Evolutionary conservation across 1,140 invertebrate species (phyloP).

Genomic region (Anoplophora glabripennis): DNA sequence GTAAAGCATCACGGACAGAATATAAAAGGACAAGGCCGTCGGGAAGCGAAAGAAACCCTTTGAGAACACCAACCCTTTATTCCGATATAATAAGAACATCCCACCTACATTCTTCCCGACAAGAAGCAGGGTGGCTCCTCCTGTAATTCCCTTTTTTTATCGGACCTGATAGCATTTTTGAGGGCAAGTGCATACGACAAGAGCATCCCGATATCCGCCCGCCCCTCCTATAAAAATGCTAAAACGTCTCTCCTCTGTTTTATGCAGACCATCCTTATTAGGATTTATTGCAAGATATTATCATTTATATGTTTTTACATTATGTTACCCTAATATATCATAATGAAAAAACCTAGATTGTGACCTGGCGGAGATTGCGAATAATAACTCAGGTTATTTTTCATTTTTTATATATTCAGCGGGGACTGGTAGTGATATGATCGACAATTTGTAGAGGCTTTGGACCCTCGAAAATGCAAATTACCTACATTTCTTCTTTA

Average conservation of each 20-base stretch:
- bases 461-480: no score
- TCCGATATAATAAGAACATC: no score
- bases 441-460: background rate
- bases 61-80: no score
- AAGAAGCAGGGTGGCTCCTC: conserved; percentile 11
- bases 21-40: no score
- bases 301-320: conserved; percentile 26
- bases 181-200: conserved; percentile 25
- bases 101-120: no score
- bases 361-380: conserved; percentile 1
- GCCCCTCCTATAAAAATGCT: conserved; percentile 27
- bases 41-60: no score
- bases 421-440: background rate
- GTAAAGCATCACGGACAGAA: no score
- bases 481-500: no score
- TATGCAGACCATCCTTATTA: conserved; percentile 18
- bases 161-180: conserved; percentile 25
- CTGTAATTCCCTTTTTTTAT: conserved; percentile 27
- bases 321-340: no score
- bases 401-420: conserved; percentile 9
- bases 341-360: background rate
- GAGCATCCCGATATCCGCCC: conserved; percentile 16
- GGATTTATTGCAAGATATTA: conserved; percentile 28
- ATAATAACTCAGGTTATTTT: conserved; percentile 6
- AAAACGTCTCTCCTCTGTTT: conserved; percentile 20